Conservation (phyloP, 1,140 invertebrate genomes). For the Trichonephila clavata region DNA sequence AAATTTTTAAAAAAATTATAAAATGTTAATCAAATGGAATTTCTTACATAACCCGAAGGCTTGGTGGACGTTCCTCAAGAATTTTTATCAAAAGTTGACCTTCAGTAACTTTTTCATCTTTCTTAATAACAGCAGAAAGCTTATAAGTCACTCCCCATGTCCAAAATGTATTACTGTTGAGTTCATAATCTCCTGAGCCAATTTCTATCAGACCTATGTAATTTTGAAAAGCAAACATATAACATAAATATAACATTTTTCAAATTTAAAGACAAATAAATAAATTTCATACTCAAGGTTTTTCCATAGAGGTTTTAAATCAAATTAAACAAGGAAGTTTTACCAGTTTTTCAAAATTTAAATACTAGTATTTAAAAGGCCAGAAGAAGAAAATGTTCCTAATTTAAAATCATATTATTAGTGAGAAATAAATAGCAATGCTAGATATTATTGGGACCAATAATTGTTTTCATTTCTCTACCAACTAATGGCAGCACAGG, state of each 20-base stretch:
- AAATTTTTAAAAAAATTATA: neutral
- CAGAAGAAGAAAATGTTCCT: too few species aligned
- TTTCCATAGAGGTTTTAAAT: too few species aligned
- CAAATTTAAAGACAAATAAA: too few species aligned
- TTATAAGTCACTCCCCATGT: constrained; percentile 31
- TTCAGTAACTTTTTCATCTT: constrained; percentile 53
- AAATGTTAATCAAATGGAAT: neutral
- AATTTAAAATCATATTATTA: too few species aligned
- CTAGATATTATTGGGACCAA: too few species aligned
- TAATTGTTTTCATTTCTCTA: too few species aligned
- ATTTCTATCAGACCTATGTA: constrained; percentile 56
- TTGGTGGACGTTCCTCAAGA: constrained; percentile 51
- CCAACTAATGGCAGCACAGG: too few species aligned
- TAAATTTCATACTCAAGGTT: too few species aligned
- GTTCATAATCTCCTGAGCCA: constrained; percentile 41
- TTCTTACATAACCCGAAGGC: constrained; percentile 57
- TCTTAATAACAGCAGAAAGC: constrained; percentile 57
- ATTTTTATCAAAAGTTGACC: constrained; percentile 56
- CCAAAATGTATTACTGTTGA: constrained; percentile 39
- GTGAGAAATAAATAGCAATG: too few species aligned
- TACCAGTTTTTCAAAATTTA: too few species aligned
- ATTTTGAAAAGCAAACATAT: neutral
- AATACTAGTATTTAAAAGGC: too few species aligned
- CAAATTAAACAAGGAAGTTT: too few species aligned
- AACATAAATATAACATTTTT: neutral